Base-by-base conservation (phyloP, 1,140 invertebrate species). In the Tribolium madens region DNA sequence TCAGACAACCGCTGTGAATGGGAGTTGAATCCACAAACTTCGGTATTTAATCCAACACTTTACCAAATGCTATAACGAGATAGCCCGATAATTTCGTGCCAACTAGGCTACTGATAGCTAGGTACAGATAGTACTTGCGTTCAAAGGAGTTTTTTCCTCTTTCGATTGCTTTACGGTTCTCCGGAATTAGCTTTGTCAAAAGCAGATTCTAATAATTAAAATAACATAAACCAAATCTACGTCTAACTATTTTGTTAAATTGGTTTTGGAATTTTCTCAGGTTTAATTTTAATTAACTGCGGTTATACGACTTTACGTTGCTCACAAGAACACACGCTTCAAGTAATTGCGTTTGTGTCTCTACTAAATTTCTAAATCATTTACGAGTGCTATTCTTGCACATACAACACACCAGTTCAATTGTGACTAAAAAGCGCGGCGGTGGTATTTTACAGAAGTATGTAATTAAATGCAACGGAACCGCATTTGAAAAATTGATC, bases 11-110 rank as follows among this genome's bases (percentile, higher is more conserved):
- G 57, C 26, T 64, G 57, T 64, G 57, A 64, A 64, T 64, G 57
- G 57, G 57, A 64, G 57, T 64, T 64, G 57, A 64, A 64, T 64
- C 57, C 57, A 64, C 57, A 64, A 64, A 64, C 57, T 64, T 64
- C 57, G 57, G 57, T 33, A 64, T 64, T 64, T 64, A 64, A 64
- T 64, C 57, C 57, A 64, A 33, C 57, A 64, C 57, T 64, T 64
- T 64, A 64, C 57, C 57, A 64, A 42, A 15, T 26, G 57, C 18
- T 26, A 64, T 64, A 64, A 64, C 57, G 57, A 64, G 57, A 64
- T 64, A 64, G 57, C 57, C 26, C 57, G 57, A 64, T 64, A 64
- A 64, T 64, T 64, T 64, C 57, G 57, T 64, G 57, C 57, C 57
- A 64, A 64, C 57, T 64, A 64, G 57, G 33, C 21, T 33, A 33